phyloP scores from a whole-genome alignment of 2,113 vertebrate species.

The Callipepla californica region DNA sequence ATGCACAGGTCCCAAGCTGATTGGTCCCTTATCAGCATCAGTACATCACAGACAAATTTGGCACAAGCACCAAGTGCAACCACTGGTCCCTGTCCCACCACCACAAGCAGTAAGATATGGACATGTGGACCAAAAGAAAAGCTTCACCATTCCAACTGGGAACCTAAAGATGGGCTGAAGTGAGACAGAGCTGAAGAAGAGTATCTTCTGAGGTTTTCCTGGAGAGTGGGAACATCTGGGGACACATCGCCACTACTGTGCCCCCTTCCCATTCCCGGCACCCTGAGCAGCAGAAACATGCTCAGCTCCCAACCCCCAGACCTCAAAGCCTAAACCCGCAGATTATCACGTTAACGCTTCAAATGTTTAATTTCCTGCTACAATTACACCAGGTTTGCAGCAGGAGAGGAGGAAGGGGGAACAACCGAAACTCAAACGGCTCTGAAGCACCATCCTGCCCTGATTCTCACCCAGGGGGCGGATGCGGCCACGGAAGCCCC shows the following conservation, averaged over 20 bases:
- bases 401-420: neutral
- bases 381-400: constrained; percentile 46
- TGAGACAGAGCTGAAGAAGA: rapidly evolving
- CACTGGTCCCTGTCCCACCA: neutral
- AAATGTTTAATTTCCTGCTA: constrained; percentile 67
- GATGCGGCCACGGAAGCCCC: neutral
- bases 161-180: neutral
- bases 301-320: neutral
- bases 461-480: rapidly evolving
- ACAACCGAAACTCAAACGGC: neutral
- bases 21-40: neutral
- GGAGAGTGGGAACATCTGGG: rapidly evolving
- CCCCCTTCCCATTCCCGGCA: neutral
- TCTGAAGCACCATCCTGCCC: neutral
- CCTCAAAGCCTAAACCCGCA: constrained; percentile 21
- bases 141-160: neutral
- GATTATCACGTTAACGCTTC: constrained; percentile 66
- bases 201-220: neutral
- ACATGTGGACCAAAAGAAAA: neutral
- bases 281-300: rapidly evolving
- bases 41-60: neutral
- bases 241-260: rapidly evolving
- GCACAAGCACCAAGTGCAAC: neutral
- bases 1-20: neutral
- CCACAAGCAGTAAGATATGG: rapidly evolving